Evolutionary conservation across 2,888 invertebrate species (phyloP), one percentile per base, ranked within the genome.

Genomic region (Amblyjoppa fuscipennis): DNA sequence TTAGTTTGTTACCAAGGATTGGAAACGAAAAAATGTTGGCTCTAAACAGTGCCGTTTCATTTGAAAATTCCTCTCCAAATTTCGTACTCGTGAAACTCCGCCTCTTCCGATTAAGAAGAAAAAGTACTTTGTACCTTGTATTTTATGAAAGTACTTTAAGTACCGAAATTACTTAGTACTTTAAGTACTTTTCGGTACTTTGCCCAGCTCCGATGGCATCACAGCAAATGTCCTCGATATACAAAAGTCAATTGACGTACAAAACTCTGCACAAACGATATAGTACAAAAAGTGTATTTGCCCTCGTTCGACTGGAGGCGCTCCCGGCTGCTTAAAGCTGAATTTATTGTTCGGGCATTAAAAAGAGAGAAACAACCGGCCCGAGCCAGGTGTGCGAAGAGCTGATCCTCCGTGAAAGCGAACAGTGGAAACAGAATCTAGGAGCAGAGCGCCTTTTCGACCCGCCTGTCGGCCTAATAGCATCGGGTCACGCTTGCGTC

Each of bases 401-500:
- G 83, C 64, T 64, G 74, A 56, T 74, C 69, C 64, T 41, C 61
- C 51, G 59, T 49, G 76, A 68, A n/a, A 61, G 66, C 56, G 77
- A 75, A 59, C 61, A 70, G 59, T 64, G 77, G 59, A 81, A 84
- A 51, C 53, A 73, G 11, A 68, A 68, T 76, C 53, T 31, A 45
- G 61, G 56, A 61, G 3, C 49, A 41, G 20, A 64, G 11, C 64
- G 25, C 66, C 76, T 80, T 83, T 83, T 68, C 49, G 74, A 79
- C 59, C 71, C 49, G n/a, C 70, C 79, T 49, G 74, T 16, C 61
- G 51, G 28, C 53, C 59, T 85, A 83, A 85, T 83, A 75, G 76
- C 28, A 31, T 69, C 64, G 61, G 51, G 74, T 84, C 81, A 70
- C 59, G 49, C 73, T 81, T 53, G 20, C 38, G 20, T 34, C 41